These are phyloP conservation scores for Smutsia temminckii DNA, from an alignment of 2,797 vertebrate genomes.

Conservation along the genomic window DNA sequence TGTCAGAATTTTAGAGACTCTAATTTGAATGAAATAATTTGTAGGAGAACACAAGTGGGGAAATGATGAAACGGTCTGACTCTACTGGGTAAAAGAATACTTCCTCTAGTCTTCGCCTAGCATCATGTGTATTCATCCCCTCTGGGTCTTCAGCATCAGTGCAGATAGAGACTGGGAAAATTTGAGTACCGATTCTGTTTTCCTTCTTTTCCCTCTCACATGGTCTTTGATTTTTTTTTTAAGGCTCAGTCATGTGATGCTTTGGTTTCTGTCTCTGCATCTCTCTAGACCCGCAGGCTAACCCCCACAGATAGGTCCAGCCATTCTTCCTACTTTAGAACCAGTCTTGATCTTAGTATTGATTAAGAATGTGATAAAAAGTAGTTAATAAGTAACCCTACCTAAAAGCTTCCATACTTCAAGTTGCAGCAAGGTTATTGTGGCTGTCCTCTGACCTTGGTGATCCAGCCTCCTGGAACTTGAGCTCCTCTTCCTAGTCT, in stretches of 20 bases:
- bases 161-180: background rate
- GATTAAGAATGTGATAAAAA: background rate
- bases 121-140: background rate
- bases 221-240: background rate
- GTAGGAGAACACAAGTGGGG: background rate
- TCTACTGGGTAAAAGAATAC: background rate
- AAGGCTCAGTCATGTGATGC: background rate
- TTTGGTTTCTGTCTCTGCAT: background rate
- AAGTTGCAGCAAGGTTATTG: background rate
- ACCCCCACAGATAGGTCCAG: background rate
- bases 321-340: background rate
- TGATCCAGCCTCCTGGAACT: background rate
- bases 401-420: background rate
- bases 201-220: background rate
- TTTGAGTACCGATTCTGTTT: background rate
- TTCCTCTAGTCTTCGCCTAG: background rate
- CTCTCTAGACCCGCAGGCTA: background rate
- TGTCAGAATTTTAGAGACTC: constrained; percentile 14
- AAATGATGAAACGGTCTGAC: background rate
- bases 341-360: background rate
- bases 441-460: background rate
- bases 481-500: background rate
- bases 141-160: background rate
- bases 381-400: background rate
- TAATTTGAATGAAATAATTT: constrained; percentile 21